Percentiles rank a stretch among this genome's conserved stretches.
phyloP scores from a whole-genome alignment of 2,797 vertebrate genomes.

The Falco novaeseelandiae region DNA sequence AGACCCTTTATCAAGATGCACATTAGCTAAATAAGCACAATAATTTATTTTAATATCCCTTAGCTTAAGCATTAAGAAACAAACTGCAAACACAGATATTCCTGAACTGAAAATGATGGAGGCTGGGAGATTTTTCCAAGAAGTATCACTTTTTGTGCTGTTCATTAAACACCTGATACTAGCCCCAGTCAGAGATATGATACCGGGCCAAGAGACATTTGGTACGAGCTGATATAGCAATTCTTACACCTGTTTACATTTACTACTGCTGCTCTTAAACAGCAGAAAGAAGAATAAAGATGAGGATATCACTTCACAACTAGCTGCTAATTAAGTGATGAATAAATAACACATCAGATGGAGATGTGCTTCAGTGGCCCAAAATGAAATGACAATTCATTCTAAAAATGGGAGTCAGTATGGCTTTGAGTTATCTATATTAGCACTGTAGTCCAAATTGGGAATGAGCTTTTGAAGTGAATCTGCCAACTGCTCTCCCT shows the following conservation, averaged over 20 bases:
- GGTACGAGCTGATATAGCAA: neutral
- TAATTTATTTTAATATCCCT: neutral
- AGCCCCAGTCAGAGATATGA: neutral
- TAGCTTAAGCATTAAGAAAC: neutral
- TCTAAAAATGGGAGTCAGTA: neutral
- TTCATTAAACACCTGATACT: neutral
- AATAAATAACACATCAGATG: conserved; percentile 24
- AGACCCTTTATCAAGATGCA: neutral
- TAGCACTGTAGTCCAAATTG: neutral
- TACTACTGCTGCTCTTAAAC: neutral
- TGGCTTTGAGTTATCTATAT: neutral
- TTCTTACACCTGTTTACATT: neutral
- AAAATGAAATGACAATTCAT: conserved; percentile 21
- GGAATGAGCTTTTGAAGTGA: neutral
- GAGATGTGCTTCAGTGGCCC: neutral
- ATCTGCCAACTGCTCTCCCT: neutral
- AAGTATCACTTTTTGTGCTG: neutral
- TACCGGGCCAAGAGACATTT: neutral
- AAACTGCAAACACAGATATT: neutral
- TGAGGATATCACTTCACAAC: neutral
- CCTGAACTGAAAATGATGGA: neutral
- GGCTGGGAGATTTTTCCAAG: neutral
- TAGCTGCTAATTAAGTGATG: conserved; percentile 15
- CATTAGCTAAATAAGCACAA: neutral
- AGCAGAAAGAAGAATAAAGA: neutral